Percentiles rank a stretch among this genome's conserved stretches.
These are phyloP conservation scores for Acleris cristana DNA, from an alignment of 2,888 invertebrate genomes.

Conservation along the genomic window DNA sequence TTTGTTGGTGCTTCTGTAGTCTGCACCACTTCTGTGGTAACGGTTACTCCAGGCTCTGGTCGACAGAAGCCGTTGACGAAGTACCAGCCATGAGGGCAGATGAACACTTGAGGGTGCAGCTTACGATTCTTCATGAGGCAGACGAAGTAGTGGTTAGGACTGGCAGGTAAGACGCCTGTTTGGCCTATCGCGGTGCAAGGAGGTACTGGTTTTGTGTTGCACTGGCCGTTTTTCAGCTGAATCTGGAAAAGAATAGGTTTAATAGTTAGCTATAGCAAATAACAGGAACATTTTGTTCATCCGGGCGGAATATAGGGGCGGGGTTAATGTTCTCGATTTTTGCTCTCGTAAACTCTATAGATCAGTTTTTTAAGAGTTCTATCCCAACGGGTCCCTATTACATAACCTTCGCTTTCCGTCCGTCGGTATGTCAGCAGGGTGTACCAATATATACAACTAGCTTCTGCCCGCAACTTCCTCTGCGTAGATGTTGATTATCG, in stretches of 20 bases:
- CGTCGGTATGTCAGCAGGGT: too few species aligned
- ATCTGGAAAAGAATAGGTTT: slow-evolving; percentile 58
- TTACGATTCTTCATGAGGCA: slow-evolving; percentile 59
- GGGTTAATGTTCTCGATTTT: too few species aligned
- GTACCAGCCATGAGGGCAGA: slow-evolving; percentile 76
- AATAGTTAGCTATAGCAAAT: neutral
- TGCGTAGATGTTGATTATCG: too few species aligned
- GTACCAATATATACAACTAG: too few species aligned
- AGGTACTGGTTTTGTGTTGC: slow-evolving; percentile 61
- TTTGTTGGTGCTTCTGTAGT: slow-evolving; percentile 32
- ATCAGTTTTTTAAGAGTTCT: too few species aligned
- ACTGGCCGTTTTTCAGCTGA: slow-evolving; percentile 64
- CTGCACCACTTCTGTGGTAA: slow-evolving; percentile 28
- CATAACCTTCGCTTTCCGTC: too few species aligned
- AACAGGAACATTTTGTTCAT: neutral
- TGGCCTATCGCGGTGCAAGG: slow-evolving; percentile 63
- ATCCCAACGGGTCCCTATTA: too few species aligned
- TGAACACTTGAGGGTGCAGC: slow-evolving; percentile 70
- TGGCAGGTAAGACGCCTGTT: slow-evolving; percentile 57
- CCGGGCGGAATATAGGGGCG: too few species aligned
- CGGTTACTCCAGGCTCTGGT: slow-evolving; percentile 51
- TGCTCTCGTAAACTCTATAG: too few species aligned
- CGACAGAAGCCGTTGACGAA: slow-evolving; percentile 70
- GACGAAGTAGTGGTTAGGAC: slow-evolving; percentile 73
- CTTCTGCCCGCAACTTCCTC: too few species aligned